Percentiles rank a stretch among this genome's conserved stretches.
Evolutionary conservation across 2,888 invertebrate genomes (phyloP).

Genomic region (Steromphala cineraria): DNA sequence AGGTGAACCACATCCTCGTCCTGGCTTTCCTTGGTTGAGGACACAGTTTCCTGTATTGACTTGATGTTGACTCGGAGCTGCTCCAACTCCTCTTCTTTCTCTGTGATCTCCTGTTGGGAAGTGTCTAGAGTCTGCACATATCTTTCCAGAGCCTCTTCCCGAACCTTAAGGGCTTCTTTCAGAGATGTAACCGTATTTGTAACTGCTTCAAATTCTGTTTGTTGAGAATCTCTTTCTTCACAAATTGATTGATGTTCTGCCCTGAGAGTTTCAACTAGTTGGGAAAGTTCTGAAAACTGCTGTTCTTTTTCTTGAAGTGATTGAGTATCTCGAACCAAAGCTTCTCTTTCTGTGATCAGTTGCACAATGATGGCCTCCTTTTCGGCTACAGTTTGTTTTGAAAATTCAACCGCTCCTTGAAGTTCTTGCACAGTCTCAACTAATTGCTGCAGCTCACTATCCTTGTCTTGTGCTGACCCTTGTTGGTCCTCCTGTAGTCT

Average conservation of each 20-base stretch:
- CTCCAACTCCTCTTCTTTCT: constrained; percentile 33
- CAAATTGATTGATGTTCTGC: constrained; percentile 16
- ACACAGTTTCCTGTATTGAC: constrained; percentile 22
- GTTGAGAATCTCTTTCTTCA: constrained; percentile 23
- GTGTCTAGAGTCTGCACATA: constrained; percentile 15
- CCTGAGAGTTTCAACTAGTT: constrained; percentile 28
- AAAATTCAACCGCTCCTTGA: constrained; percentile 19
- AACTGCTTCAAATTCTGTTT: constrained; percentile 21
- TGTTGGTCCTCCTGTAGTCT: constrained; percentile 2
- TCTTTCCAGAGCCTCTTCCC: constrained; percentile 30
- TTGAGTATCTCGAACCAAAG: not conserved
- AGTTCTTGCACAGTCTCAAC: constrained; percentile 11
- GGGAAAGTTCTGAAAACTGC: constrained; percentile 26
- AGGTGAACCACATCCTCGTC: constrained; percentile 20
- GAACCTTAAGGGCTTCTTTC: constrained; percentile 18
- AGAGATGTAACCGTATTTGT: constrained; percentile 23
- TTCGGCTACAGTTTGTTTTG: constrained; percentile 7
- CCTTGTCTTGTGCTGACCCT: not conserved
- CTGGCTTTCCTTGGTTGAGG: constrained; percentile 16
- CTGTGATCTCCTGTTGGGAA: constrained; percentile 27
- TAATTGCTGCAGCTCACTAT: not conserved
- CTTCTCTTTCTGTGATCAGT: constrained; percentile 6
- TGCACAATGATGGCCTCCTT: not conserved
- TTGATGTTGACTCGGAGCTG: constrained; percentile 34
- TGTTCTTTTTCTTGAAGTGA: constrained; percentile 27